Percentiles rank a stretch among this genome's conserved stretches.
Evolutionary conservation across 2,888 invertebrate species (phyloP).

Genomic region (Gymnosoma rotundatum): DNA sequence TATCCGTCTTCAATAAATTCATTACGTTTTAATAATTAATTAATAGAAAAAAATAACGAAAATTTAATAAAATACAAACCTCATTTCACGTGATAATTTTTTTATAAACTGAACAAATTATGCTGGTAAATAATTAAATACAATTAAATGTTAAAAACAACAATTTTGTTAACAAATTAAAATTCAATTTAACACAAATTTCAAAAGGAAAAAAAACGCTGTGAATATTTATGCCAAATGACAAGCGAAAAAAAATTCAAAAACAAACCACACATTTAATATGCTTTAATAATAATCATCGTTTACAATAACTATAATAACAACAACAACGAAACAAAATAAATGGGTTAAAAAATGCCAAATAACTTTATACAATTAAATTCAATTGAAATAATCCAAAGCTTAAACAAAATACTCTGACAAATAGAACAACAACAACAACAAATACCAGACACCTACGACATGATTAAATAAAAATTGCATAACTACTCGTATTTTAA

Average conservation of each 20-base stretch:
- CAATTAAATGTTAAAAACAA: conserved; percentile 67
- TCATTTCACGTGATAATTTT: conserved; percentile 38
- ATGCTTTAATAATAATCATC: conserved; percentile 69
- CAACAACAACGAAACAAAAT: conserved; percentile 15
- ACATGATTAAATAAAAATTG: conserved; percentile 67
- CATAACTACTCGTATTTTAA: conserved; percentile 60
- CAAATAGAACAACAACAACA: not conserved
- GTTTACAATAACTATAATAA: conserved; percentile 44
- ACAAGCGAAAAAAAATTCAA: conserved; percentile 39
- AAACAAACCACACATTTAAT: conserved; percentile 66
- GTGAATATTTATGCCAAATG: conserved; percentile 29
- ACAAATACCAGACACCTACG: not conserved
- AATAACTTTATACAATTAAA: conserved; percentile 34
- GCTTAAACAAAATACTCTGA: conserved; percentile 30
- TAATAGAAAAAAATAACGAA: conserved; percentile 43
- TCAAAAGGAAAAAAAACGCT: conserved; percentile 26
- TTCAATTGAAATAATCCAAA: conserved; percentile 61
- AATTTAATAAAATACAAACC: conserved; percentile 58
- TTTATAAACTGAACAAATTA: conserved; percentile 38
- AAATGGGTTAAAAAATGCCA: not conserved
- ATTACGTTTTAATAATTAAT: conserved; percentile 60
- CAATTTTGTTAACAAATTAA: conserved; percentile 68
- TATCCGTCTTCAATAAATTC: conserved; percentile 27
- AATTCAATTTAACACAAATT: conserved; percentile 67
- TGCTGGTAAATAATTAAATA: conserved; percentile 67